Evolutionary conservation across 2,888 invertebrate species (phyloP).

Genomic region (Trimorus sp.): DNA sequence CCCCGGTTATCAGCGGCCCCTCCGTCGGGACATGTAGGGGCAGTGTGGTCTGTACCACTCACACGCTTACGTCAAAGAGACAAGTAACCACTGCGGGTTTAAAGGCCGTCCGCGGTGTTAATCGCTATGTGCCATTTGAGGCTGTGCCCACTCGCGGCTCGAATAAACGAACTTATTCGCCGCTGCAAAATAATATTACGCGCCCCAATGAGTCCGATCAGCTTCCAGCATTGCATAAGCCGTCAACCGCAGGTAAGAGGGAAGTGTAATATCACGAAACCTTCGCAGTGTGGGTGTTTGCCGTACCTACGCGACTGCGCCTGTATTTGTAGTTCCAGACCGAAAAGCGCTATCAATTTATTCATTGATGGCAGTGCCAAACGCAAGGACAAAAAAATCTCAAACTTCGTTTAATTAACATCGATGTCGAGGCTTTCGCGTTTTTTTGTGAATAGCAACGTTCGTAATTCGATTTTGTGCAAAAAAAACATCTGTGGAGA

Average conservation of each 20-base stretch:
- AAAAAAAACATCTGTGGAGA: no score
- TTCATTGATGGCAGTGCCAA: no score
- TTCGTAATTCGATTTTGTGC: no score
- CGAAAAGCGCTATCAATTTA: conserved; percentile 11
- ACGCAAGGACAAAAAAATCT: no score
- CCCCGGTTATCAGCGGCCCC: conserved; percentile 15
- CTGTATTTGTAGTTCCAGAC: conserved; percentile 33
- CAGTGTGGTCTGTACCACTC: conserved; percentile 63
- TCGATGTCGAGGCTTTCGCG: no score
- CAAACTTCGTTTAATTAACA: no score
- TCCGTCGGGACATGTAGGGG: conserved; percentile 37
- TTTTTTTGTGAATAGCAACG: no score
- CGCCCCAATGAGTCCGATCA: conserved; percentile 78
- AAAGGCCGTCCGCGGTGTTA: conserved; percentile 67
- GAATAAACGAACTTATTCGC: conserved; percentile 78
- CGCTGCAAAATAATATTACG: conserved; percentile 79
- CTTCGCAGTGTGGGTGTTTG: conserved; percentile 34
- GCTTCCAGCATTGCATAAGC: conserved; percentile 78
- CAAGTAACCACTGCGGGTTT: conserved; percentile 64
- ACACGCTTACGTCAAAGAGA: conserved; percentile 65
- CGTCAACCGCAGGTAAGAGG: conserved; percentile 76
- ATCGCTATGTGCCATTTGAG: conserved; percentile 74
- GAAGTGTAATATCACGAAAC: conserved; percentile 53
- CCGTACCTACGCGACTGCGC: conserved; percentile 26
- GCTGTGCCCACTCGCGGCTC: conserved; percentile 70